Evolutionary conservation across 2,113 vertebrate genomes (phyloP), one percentile per base, ranked within the genome.

Genomic region (Chinchilla lanigera): DNA sequence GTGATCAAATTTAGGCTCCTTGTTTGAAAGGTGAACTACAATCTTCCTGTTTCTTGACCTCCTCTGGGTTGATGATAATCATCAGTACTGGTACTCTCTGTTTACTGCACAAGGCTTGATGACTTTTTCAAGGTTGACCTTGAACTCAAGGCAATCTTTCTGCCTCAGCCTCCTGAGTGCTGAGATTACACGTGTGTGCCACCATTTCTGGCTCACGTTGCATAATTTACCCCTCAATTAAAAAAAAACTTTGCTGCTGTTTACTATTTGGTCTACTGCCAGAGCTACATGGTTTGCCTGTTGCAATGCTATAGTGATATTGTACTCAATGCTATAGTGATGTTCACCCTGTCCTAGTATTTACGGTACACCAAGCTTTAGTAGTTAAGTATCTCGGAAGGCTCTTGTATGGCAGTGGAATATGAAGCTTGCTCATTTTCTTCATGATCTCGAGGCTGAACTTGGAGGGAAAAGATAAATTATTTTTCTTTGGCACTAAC

Each of bases 381-480:
- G 85, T 98, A 98, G 71, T 95, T 97, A 67, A 98, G 94, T 20
- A 96, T 90, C 81, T 89, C 69, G 93, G 98, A 99, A 54, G 95
- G 78, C 84, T 89, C 10, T 58, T 89, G 84, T 67, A 89, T 95
- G 87, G 96, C 58, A 65, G 94, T 95, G 38, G 80, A 35, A 17
- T 98, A 98, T 17, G 80, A 80, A 24, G 98, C 95, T 30, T 98
- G 92, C 2, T 97, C 97, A 96, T 99, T 98, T 96, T 98, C 95
- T 86, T 90, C 26, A 44, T 63, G 71, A 78, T 77, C 30, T 50
- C 73, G 7, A 81, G 93, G 81, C 44, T 93, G 30, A 87, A 35
- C 30, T 89, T 44, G 24, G 35, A 94, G 60, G 83, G 67, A 22
- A 84, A 89, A 86, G 1, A 10, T 88, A 38, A 0, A 0, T 93